phyloP scores from a whole-genome alignment of 2,113 vertebrate genomes.

The Lepisosteus oculatus region DNA sequence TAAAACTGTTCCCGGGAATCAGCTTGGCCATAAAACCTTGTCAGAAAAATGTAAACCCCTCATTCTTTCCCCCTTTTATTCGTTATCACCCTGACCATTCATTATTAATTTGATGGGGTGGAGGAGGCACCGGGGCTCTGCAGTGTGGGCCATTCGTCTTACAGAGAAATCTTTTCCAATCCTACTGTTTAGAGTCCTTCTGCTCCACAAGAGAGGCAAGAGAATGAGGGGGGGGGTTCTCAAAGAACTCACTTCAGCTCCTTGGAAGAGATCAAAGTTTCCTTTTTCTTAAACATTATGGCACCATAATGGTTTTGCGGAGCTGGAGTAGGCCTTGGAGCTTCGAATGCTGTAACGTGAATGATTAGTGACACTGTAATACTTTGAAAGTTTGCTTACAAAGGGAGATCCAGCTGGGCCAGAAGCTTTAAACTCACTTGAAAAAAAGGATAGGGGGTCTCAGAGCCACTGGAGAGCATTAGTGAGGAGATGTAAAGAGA shows the following conservation, averaged over 20 bases:
- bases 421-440: constrained; percentile 62
- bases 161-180: constrained; percentile 68
- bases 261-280: constrained; percentile 67
- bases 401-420: constrained; percentile 68
- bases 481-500: constrained; percentile 68
- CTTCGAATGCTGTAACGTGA: constrained; percentile 53
- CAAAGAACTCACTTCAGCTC: constrained; percentile 56
- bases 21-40: constrained; percentile 59
- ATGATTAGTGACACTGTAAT: constrained; percentile 65
- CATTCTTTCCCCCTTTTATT: constrained; percentile 35
- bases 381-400: constrained; percentile 60
- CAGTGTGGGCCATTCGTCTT: constrained; percentile 69
- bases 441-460: constrained; percentile 45
- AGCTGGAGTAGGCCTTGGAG: constrained; percentile 52
- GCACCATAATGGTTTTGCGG: constrained; percentile 46
- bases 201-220: constrained; percentile 54
- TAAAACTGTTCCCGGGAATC: constrained; percentile 59
- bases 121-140: constrained; percentile 60
- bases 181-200: constrained; percentile 68
- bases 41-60: constrained; percentile 61
- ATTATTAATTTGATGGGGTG: constrained; percentile 72
- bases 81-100: constrained; percentile 58
- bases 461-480: constrained; percentile 64
- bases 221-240: constrained; percentile 39
- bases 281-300: constrained; percentile 51